Evolutionary conservation across 2,888 invertebrate species (phyloP).

Genomic region (Mythimna impura): DNA sequence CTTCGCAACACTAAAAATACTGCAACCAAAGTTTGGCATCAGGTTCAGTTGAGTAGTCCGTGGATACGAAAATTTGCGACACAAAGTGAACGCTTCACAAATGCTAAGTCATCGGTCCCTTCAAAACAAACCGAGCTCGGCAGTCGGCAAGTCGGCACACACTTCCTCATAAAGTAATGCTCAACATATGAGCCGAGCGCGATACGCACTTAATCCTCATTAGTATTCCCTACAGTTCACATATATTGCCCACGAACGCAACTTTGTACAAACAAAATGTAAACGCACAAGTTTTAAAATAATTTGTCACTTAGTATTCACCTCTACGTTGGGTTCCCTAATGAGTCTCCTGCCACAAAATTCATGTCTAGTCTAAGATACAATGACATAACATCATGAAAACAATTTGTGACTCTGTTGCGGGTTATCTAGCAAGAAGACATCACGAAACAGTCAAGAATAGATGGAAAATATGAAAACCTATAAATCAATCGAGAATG

Average conservation of each 20-base stretch:
- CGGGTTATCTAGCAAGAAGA: neutral
- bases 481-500: neutral
- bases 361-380: constrained; percentile 1
- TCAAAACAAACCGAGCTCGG: constrained; percentile 7
- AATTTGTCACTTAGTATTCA: constrained; percentile 28
- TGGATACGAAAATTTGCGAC: neutral
- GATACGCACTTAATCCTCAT: constrained; percentile 41
- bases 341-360: neutral
- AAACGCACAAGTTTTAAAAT: constrained; percentile 24
- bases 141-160: neutral
- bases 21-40: neutral
- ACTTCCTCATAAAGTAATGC: constrained; percentile 25
- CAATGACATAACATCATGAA: constrained; percentile 11
- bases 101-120: constrained; percentile 16
- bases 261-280: constrained; percentile 34
- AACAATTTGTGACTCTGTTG: constrained; percentile 17
- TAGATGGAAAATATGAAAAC: constrained; percentile 7
- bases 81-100: constrained; percentile 1
- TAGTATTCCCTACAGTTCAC: constrained; percentile 42
- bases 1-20: neutral
- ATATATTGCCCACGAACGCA: constrained; percentile 20
- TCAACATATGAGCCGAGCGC: constrained; percentile 23
- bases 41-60: neutral
- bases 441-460: neutral
- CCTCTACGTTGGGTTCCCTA: constrained; percentile 2